Evolutionary conservation across 2,797 vertebrate genomes (phyloP), one percentile per base, ranked within the genome.

Genomic region (Hoplostethus atlanticus): DNA sequence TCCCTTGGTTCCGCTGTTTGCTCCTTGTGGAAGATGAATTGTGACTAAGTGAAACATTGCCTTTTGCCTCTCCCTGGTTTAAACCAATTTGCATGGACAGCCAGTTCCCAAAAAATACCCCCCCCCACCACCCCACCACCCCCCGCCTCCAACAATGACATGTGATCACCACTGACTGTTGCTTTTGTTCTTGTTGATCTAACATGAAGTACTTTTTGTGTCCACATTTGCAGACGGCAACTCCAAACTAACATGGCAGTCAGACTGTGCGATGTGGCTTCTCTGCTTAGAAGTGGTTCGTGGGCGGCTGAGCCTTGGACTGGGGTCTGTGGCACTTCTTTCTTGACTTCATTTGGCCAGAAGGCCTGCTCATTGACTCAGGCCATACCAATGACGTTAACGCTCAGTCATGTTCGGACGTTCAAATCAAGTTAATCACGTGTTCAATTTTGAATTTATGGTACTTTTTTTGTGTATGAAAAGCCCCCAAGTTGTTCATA

Each of bases 261-360:
- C 96, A 99, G 98, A 98, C 97, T 99, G 95, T 99, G 97, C 96
- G 98, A 99, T 97, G 98, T 99, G 97, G 98, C 98, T 96, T 99
- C 98, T 96, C 98, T 99, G 95, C 98, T 99, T 96, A 98, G 98
- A 97, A 99, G 98, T 96, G 98, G 98, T 94, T 99, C 98, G 96
- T 99, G 98, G 98, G 97, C 97, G 80, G 96, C 97, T 93, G 98
- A 99, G 96, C 98, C 98, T 95, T 99, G 98, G 98, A 99, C 96
- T 92, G 98, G 98, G 97, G 98, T 99, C 95, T 96, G 97, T 99
- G 95, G 96, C 95, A 94, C 83, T 96, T 97, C 93, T 84, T 77
- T 72, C 80, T 94, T 95, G 79, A 94, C 93, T 94, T 95, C 65
- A 93, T 93, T 94, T 94, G 93, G 94, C 90, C 65, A 61, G 63